phyloP scores from a whole-genome alignment of 2,113 vertebrate species.

The Colossoma macropomum region DNA sequence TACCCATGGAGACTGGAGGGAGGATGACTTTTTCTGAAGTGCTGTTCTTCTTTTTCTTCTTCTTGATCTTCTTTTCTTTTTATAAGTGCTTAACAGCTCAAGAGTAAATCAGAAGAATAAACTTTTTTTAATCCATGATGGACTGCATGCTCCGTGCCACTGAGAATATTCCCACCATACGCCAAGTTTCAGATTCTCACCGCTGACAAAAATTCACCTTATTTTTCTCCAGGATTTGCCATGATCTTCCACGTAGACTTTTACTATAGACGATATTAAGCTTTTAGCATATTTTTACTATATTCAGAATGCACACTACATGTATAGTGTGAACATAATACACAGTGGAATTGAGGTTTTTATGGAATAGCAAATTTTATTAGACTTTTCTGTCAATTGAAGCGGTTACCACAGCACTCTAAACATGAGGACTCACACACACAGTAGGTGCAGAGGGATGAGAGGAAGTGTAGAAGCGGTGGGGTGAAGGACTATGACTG shows the following conservation, averaged over 20 bases:
- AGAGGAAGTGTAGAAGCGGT: slow-evolving; percentile 1
- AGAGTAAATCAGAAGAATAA: slow-evolving; percentile 59
- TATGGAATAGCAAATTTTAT: slow-evolving; percentile 16
- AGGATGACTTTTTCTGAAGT: slow-evolving; percentile 60
- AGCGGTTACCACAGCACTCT: not conserved
- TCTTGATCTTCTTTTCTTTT: slow-evolving; percentile 8
- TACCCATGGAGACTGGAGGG: slow-evolving; percentile 61
- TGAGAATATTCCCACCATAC: slow-evolving; percentile 61
- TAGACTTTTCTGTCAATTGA: slow-evolving; percentile 2
- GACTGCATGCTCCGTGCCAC: slow-evolving; percentile 76
- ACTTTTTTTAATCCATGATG: slow-evolving; percentile 71
- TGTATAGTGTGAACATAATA: slow-evolving; percentile 59
- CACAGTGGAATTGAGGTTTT: slow-evolving; percentile 30
- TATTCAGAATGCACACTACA: slow-evolving; percentile 65
- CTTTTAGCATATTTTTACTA: slow-evolving; percentile 70
- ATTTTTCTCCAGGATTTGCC: slow-evolving; percentile 50
- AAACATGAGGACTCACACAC: not conserved
- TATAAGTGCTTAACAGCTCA: slow-evolving; percentile 69
- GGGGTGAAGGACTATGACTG: not conserved
- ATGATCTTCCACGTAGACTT: slow-evolving; percentile 55
- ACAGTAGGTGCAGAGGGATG: slow-evolving; percentile 15
- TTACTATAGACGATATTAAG: slow-evolving; percentile 53
- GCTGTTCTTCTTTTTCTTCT: slow-evolving; percentile 59
- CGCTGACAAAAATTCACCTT: slow-evolving; percentile 38
- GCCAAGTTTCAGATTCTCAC: slow-evolving; percentile 63